Evolutionary conservation across 2,113 vertebrate genomes (phyloP).

Genomic region (Mustela nigripes): DNA sequence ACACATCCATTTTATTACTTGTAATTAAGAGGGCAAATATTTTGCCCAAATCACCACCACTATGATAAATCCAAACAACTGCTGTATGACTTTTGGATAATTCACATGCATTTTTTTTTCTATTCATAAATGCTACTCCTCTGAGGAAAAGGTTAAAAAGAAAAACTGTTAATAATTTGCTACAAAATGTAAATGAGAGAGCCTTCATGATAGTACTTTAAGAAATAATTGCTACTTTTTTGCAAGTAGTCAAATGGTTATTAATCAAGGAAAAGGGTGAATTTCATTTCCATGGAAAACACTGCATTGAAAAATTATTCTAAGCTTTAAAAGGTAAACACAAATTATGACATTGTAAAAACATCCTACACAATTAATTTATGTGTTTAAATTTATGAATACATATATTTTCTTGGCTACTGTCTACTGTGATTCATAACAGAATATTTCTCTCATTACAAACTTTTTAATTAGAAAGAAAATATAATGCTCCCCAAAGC

Average conservation of each 20-base stretch:
- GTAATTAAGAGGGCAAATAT: background rate
- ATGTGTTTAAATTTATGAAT: constrained; percentile 62
- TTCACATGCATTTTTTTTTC: background rate
- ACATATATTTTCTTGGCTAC: constrained; percentile 61
- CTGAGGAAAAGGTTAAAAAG: background rate
- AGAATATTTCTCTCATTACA: background rate
- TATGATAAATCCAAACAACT: background rate
- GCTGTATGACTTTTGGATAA: background rate
- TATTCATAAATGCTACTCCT: constrained; percentile 23
- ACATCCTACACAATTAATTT: background rate
- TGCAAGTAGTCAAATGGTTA: constrained; percentile 13
- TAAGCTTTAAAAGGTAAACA: constrained; percentile 30
- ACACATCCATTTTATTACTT: background rate
- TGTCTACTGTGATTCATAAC: constrained; percentile 18
- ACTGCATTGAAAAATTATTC: constrained; percentile 43
- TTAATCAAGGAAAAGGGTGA: constrained; percentile 17
- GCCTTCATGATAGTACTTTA: background rate
- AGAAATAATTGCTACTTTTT: background rate
- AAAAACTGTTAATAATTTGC: background rate
- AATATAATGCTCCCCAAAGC: background rate
- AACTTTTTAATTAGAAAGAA: constrained; percentile 64
- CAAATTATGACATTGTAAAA: constrained; percentile 61
- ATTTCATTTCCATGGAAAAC: constrained; percentile 38
- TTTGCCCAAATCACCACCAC: constrained; percentile 15
- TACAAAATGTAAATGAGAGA: constrained; percentile 4